phyloP scores from a whole-genome alignment of 2,113 vertebrate species.

The Catharus minimus region DNA sequence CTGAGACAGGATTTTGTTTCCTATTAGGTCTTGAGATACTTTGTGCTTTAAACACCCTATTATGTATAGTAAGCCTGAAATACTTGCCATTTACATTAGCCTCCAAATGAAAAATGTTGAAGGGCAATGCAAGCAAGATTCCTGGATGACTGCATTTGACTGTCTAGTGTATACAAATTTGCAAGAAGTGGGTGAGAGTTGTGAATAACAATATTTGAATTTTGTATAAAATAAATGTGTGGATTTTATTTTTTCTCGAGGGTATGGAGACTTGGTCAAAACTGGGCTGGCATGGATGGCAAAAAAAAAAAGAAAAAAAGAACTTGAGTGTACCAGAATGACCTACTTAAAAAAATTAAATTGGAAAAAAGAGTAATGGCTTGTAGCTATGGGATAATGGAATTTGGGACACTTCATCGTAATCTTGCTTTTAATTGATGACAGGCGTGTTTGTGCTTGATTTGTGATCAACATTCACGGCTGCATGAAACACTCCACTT shows the following conservation, averaged over 20 bases:
- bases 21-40: background rate
- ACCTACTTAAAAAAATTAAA: slow-evolving; percentile 77
- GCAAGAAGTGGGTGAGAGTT: background rate
- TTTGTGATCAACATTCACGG: slow-evolving; percentile 4
- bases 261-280: slow-evolving; percentile 24
- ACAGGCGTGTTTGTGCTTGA: slow-evolving; percentile 14
- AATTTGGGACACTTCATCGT: slow-evolving; percentile 68
- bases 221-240: slow-evolving; percentile 7
- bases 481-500: background rate
- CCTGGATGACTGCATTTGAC: background rate
- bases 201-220: background rate
- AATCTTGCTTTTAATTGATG: slow-evolving; percentile 74
- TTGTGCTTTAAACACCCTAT: background rate
- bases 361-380: slow-evolving; percentile 72
- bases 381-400: slow-evolving; percentile 73
- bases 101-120: background rate
- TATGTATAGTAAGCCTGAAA: background rate
- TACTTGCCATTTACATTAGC: background rate
- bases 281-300: slow-evolving; percentile 31
- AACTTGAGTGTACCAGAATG: slow-evolving; percentile 51
- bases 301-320: background rate
- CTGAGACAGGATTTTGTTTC: background rate
- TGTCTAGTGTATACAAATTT: background rate
- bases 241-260: background rate
- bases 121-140: background rate